Percentiles rank a stretch among this genome's conserved stretches.
phyloP scores from a whole-genome alignment of 2,113 vertebrate species.

The Cettia cetti region DNA sequence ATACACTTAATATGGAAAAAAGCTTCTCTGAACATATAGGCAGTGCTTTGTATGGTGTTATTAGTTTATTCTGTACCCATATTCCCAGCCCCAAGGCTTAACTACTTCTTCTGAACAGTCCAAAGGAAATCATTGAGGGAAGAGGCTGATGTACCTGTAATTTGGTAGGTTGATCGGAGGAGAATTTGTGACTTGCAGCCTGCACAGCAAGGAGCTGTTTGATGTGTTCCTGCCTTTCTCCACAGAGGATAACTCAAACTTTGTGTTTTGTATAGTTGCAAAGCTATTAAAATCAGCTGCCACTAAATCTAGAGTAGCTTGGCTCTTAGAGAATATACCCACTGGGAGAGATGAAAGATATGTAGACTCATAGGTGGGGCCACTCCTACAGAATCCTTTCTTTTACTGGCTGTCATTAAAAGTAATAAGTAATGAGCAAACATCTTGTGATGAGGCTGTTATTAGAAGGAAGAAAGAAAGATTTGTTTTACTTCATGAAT shows the following conservation, averaged over 20 bases:
- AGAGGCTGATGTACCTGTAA: background rate
- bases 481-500: constrained; percentile 29
- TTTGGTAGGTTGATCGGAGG: background rate
- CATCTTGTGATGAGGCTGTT: constrained; percentile 4
- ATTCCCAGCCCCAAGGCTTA: background rate
- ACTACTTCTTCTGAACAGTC: background rate
- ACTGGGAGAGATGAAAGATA: background rate
- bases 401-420: background rate
- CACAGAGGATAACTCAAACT: background rate
- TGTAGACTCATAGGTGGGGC: background rate
- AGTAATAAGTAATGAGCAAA: background rate
- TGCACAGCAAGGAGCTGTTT: background rate
- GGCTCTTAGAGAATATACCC: background rate
- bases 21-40: background rate
- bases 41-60: background rate
- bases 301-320: background rate
- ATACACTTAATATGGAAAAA: background rate
- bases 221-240: background rate
- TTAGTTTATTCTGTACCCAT: background rate
- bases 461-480: background rate
- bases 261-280: background rate
- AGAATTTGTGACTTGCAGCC: background rate
- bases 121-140: background rate
- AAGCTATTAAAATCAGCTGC: background rate
- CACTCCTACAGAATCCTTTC: background rate